Percentiles rank a stretch among this genome's conserved stretches.
phyloP scores from a whole-genome alignment of 1,140 invertebrate genomes.

The Euura saliciscinereae region DNA sequence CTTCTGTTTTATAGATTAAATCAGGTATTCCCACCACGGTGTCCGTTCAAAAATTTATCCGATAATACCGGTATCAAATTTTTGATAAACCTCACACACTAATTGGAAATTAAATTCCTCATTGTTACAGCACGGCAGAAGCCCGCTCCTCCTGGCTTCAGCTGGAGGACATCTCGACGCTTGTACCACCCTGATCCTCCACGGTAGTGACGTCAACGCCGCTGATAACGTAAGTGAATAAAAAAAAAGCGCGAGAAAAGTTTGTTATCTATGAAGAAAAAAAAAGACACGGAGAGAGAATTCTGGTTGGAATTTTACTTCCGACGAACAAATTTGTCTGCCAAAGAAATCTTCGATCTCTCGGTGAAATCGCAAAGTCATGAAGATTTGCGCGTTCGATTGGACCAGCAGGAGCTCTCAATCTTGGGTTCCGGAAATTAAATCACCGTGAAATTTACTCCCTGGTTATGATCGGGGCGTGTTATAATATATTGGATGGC shows the following conservation, averaged over 20 bases:
- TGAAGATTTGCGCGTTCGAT: background rate
- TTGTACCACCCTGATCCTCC: conserved; percentile 40
- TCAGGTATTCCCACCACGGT: too few relatives aligned
- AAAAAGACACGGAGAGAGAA: background rate
- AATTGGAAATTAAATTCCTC: too few relatives aligned
- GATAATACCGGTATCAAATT: too few relatives aligned
- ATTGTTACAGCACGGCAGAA: conserved; percentile 37
- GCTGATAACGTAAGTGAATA: conserved; percentile 43
- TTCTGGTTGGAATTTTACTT: background rate
- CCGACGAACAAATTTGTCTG: background rate
- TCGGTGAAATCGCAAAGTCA: background rate
- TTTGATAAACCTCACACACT: too few relatives aligned
- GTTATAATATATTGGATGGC: background rate
- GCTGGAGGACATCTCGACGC: conserved; percentile 41
- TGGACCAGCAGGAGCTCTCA: background rate
- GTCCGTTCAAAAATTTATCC: too few relatives aligned
- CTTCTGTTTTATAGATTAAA: too few relatives aligned
- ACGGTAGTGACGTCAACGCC: conserved; percentile 40
- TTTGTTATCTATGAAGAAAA: too few relatives aligned
- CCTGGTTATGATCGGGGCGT: background rate
- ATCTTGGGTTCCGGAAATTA: background rate
- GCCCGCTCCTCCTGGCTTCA: conserved; percentile 40
- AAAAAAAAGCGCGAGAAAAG: background rate
- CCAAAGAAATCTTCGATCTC: background rate
- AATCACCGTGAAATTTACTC: background rate